A percentile compares a stretch with the other conserved stretches of the same genome.
Conservation (phyloP, 2,797 vertebrate genomes). For the Paedocypris micromegethes region DNA sequence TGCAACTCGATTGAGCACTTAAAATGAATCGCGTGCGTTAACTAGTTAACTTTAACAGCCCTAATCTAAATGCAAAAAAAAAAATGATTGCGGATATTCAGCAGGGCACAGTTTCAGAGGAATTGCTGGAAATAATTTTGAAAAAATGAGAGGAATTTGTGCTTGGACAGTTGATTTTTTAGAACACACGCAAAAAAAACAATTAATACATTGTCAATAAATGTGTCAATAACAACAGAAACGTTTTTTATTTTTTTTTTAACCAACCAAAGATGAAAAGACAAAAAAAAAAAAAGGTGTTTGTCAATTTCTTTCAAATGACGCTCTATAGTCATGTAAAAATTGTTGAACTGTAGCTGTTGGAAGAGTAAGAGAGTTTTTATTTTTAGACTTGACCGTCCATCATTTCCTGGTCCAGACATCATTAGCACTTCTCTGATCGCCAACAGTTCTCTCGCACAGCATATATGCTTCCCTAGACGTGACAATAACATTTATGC, state of each 20-base stretch:
- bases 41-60: too few species aligned
- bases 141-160: too few species aligned
- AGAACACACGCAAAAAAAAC: too few species aligned
- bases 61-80: constrained; percentile 36
- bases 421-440: constrained; percentile 46
- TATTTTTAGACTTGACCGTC: constrained; percentile 46
- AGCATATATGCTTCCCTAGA: constrained; percentile 20
- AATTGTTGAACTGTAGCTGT: constrained; percentile 8
- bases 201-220: too few species aligned
- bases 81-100: constrained; percentile 38
- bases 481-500: too few species aligned
- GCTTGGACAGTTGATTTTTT: too few species aligned
- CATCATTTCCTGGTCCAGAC: constrained; percentile 42
- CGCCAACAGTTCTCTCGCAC: constrained; percentile 45
- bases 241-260: too few species aligned
- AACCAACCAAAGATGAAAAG: constrained; percentile 20
- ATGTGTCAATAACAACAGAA: too few species aligned
- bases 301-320: constrained; percentile 1
- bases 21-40: too few species aligned
- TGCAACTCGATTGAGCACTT: too few species aligned
- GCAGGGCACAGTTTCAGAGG: constrained; percentile 30
- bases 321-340: constrained; percentile 5
- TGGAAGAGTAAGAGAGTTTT: constrained; percentile 9
- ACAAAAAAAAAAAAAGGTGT: constrained; percentile 41
- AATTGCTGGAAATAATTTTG: constrained; percentile 35